Evolutionary conservation across 1,140 invertebrate species (phyloP).

Genomic region (Armadillidium nasatum): DNA sequence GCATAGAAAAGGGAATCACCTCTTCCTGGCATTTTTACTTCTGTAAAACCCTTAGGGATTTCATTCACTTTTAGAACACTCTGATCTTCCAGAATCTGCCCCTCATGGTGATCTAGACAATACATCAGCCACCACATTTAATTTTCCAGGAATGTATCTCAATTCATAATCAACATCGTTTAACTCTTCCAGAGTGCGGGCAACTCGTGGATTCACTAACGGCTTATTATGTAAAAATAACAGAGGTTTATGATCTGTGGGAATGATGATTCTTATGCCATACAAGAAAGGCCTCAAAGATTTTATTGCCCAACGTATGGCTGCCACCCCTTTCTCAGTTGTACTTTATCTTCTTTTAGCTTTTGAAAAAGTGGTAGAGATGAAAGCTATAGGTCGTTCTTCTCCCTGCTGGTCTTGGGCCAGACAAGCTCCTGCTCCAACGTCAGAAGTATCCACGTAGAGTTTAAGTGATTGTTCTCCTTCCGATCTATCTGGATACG

Average conservation of each 20-base stretch:
- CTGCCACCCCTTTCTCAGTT: neutral
- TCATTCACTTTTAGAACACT: too few species aligned
- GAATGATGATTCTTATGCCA: conserved; percentile 7
- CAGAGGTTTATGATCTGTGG: conserved; percentile 12
- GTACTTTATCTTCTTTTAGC: neutral
- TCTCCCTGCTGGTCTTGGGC: neutral
- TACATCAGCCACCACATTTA: neutral
- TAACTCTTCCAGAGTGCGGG: conserved; percentile 13
- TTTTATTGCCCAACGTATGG: neutral
- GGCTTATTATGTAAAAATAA: conserved; percentile 13
- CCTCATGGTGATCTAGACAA: neutral
- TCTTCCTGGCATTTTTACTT: too few species aligned
- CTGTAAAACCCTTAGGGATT: too few species aligned
- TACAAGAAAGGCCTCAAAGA: neutral
- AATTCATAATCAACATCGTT: neutral
- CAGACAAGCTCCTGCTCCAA: neutral
- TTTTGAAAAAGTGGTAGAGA: neutral
- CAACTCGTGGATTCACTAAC: neutral
- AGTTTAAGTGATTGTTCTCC: neutral
- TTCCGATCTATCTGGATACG: neutral
- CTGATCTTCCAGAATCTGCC: too few species aligned
- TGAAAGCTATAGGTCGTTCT: neutral
- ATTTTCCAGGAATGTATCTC: conserved; percentile 8
- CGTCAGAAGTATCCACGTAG: neutral
- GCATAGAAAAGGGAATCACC: too few species aligned